Evolutionary conservation across 2,888 invertebrate species (phyloP).

Genomic region (Hypena proboscidalis): DNA sequence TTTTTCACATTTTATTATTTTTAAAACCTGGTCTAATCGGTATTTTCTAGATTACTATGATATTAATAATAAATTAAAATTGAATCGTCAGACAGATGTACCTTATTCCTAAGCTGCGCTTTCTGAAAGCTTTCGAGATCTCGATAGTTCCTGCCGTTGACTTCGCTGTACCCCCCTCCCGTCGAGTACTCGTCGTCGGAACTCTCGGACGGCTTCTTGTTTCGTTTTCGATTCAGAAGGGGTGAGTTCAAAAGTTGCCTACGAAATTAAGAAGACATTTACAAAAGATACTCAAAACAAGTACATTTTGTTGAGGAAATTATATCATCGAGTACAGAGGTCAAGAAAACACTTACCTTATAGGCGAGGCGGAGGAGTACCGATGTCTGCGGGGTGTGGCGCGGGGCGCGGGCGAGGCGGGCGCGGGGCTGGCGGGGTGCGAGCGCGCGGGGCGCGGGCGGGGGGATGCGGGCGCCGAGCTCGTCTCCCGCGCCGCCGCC

Average conservation of each 20-base stretch:
- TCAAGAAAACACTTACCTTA: constrained; percentile 76
- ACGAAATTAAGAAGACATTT: constrained; percentile 17
- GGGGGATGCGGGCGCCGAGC: constrained; percentile 82
- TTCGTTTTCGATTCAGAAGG: constrained; percentile 90
- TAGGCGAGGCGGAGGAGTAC: constrained; percentile 92
- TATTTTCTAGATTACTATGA: no score
- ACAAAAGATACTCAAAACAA: no score
- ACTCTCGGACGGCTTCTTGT: constrained; percentile 91
- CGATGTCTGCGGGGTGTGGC: constrained; percentile 76
- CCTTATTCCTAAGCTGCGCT: constrained; percentile 96
- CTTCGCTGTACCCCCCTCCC: constrained; percentile 75
- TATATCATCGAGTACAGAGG: background rate
- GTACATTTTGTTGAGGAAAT: no score
- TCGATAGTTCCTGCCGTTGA: constrained; percentile 90
- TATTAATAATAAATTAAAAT: no score
- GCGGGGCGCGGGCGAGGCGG: constrained; percentile 64
- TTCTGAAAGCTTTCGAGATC: constrained; percentile 97
- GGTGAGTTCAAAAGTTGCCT: constrained; percentile 94
- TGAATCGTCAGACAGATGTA: constrained; percentile 55
- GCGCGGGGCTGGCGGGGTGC: constrained; percentile 72
- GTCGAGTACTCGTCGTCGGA: constrained; percentile 90
- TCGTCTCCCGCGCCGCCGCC: constrained; percentile 58
- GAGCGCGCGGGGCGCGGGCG: constrained; percentile 91
- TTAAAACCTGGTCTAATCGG: no score
- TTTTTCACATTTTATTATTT: no score